phyloP scores from a whole-genome alignment of 2,113 vertebrate species.

The sheep (Ovis aries) region ARS-UI_Ramb_v3.0 NC_056057.1:104796001-104796500 shows the following conservation, averaged over 20 bases:
- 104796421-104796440: neutral
- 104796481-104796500: neutral
- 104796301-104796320: neutral
- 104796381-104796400: neutral
- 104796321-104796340: neutral
- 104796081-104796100: neutral
- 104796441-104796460: rapidly evolving
- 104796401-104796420: neutral
- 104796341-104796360: neutral
- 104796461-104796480: neutral
- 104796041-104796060: neutral
- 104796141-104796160: neutral
- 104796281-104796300: neutral
- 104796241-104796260: neutral
- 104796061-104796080: rapidly evolving
- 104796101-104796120: rapidly evolving
- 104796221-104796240: neutral
- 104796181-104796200: neutral
- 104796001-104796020: neutral
- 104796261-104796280: neutral
- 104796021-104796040: neutral
- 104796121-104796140: neutral
- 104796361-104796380: neutral
- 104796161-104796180: too few species aligned
- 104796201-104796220: neutral